phyloP scores from a whole-genome alignment of 2,888 invertebrate genomes.

The Gerosis bhagava region DNA sequence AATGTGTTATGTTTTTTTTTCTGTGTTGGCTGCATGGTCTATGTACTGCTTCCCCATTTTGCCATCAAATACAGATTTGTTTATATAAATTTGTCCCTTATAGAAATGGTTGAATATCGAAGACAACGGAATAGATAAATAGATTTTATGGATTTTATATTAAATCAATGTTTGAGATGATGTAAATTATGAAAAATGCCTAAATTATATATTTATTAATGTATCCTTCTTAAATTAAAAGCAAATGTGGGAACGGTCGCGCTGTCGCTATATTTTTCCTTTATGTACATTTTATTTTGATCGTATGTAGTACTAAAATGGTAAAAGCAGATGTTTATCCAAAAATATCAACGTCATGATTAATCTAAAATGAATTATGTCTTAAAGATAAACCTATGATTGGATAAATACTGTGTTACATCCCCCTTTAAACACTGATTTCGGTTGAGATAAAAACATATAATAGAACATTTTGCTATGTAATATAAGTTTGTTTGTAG shows the following conservation, averaged over 20 bases:
- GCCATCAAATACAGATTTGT: too few species aligned
- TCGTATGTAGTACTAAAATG: not conserved
- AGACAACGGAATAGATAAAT: too few species aligned
- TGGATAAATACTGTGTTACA: slow-evolving; percentile 19
- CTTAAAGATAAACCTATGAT: slow-evolving; percentile 6
- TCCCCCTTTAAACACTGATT: too few species aligned
- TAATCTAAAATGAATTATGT: not conserved
- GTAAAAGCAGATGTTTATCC: slow-evolving; percentile 21
- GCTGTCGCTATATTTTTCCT: slow-evolving; percentile 7
- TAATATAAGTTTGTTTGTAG: too few species aligned
- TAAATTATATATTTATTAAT: too few species aligned
- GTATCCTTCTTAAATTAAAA: too few species aligned
- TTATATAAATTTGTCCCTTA: too few species aligned
- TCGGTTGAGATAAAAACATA: slow-evolving; percentile 14
- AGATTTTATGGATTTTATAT: not conserved
- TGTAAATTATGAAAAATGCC: too few species aligned
- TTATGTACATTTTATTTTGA: slow-evolving; percentile 8
- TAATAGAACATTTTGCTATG: not conserved
- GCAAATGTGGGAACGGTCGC: slow-evolving; percentile 19
- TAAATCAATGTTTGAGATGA: too few species aligned
- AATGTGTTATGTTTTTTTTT: not conserved
- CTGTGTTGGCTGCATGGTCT: slow-evolving; percentile 20
- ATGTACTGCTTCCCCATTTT: slow-evolving; percentile 21
- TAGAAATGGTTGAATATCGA: too few species aligned
- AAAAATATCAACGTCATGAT: slow-evolving; percentile 26